A percentile compares a stretch with the other conserved stretches of the same genome.
phyloP scores from a whole-genome alignment of 2,797 vertebrate species.

The Labroides dimidiatus region DNA sequence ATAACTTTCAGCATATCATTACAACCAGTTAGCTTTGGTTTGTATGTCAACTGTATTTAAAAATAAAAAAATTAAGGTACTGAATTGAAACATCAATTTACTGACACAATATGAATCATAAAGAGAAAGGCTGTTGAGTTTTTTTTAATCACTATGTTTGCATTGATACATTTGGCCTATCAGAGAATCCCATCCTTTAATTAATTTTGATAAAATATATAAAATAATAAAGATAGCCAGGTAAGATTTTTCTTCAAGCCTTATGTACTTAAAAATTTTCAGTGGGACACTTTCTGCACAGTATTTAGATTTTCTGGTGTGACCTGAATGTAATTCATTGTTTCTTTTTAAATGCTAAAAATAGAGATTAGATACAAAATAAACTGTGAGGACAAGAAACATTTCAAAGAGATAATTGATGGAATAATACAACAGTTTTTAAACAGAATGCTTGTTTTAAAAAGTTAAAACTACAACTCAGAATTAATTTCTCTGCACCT shows the following conservation, averaged over 20 bases:
- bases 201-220: too few species aligned
- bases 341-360: not conserved
- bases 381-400: not conserved
- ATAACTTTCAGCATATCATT: slow-evolving; percentile 33
- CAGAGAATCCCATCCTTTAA: too few species aligned
- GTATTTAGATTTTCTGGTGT: not conserved
- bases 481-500: slow-evolving; percentile 2
- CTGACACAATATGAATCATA: not conserved
- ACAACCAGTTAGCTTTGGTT: slow-evolving; percentile 17
- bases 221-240: too few species aligned
- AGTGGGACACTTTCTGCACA: not conserved
- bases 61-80: not conserved
- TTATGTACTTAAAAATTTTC: too few species aligned
- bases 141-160: too few species aligned
- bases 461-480: not conserved
- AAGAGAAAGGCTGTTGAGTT: too few species aligned
- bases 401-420: too few species aligned
- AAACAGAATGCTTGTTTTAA: not conserved
- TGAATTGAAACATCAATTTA: not conserved
- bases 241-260: too few species aligned
- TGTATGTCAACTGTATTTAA: slow-evolving; percentile 1
- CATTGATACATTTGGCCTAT: too few species aligned
- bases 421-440: too few species aligned
- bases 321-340: not conserved
- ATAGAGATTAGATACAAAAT: not conserved